Percentiles rank a stretch among this genome's conserved stretches.
These are phyloP conservation scores for Teleopsis dalmanni DNA, from an alignment of 1,140 invertebrate genomes.

Conservation along the genomic window DNA sequence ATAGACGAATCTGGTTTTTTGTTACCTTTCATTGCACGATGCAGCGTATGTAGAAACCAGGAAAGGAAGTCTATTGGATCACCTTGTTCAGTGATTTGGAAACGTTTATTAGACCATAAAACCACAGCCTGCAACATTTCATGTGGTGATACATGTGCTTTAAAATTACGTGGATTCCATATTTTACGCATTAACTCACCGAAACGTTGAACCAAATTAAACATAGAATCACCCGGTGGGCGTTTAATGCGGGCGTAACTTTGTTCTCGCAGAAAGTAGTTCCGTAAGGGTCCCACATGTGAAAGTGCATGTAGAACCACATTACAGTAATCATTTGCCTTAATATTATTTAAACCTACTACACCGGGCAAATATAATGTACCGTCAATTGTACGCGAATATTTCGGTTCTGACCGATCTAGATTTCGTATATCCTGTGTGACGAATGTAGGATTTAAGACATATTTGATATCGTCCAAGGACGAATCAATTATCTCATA, in stretches of 20 bases:
- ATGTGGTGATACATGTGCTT: conserved; percentile 98
- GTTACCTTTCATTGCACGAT: conserved; percentile 80
- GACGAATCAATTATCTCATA: conserved; percentile 99
- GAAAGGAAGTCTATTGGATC: conserved; percentile 96
- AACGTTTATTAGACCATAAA: conserved; percentile 94
- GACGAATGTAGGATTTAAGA: conserved; percentile 95
- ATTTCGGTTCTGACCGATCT: conserved; percentile 64
- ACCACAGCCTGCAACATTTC: conserved; percentile 99
- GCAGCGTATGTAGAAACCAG: conserved; percentile 92
- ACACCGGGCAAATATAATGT: conserved; percentile 94
- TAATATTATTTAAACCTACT: conserved; percentile 97
- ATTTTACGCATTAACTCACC: conserved; percentile 95
- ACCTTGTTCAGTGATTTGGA: conserved; percentile 97
- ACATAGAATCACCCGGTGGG: conserved; percentile 86
- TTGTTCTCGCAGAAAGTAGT: conserved; percentile 91
- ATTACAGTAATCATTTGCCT: conserved; percentile 99
- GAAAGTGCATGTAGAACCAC: conserved; percentile 94
- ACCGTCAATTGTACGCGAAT: conserved; percentile 93
- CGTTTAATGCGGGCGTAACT: conserved; percentile 85
- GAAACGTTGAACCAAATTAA: conserved; percentile 91
- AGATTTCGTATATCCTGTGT: conserved; percentile 64
- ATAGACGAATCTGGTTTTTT: conserved; percentile 82
- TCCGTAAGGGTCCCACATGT: conserved; percentile 86
- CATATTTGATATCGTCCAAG: conserved; percentile 97
- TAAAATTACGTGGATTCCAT: conserved; percentile 99